Evolutionary conservation across 2,113 vertebrate genomes (phyloP), one percentile per base, ranked within the genome.

Genomic region (Silurus asotus): DNA sequence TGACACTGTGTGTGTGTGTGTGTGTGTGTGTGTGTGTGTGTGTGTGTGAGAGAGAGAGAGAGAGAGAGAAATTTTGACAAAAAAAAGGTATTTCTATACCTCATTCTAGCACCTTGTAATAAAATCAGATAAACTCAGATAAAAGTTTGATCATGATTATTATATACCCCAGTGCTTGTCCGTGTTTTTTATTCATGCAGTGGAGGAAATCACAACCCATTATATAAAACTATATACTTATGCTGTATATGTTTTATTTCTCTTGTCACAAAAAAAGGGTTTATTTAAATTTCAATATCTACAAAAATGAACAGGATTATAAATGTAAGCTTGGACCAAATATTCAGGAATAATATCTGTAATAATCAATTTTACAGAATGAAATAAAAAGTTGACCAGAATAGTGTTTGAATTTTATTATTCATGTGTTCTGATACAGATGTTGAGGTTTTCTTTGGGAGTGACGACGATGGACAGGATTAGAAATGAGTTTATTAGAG

Each of bases 1-100:
- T 25, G 48, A 62, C n/a, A 25, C 55, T 78, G 81, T 81, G 37
- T 61, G 62, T 51, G 84, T 37, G 70, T 14, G 10, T 84, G 61
- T 59, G 53, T 75, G 8, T 75, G 69, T 37, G 28, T 37, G 28
- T 37, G 28, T 37, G 28, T 37, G 28, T 69, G 81, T 28, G 28
- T 37, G 28, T 37, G 28, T 37, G 28, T 37, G 28, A 37, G 28
- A 37, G 28, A 37, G 28, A n/a, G n/a, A n/a, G n/a, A 62, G 3
- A 45, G 17, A 58, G 78, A 62, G 56, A 86, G n/a, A 74, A 55
- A 49, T 4, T 25, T 25, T 62, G 56, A 70, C 62, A 77, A 25
- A 74, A 37, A 62, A 76, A 37, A 84, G 15, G 19, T 55, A n/a
- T 64, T 78, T 85, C 61, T 64, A 15, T 51, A 62, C 58, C 59